These are phyloP conservation scores for Caenorhabditis remanei DNA, from an alignment of 1,140 invertebrate species.

Conservation along the genomic window DNA sequence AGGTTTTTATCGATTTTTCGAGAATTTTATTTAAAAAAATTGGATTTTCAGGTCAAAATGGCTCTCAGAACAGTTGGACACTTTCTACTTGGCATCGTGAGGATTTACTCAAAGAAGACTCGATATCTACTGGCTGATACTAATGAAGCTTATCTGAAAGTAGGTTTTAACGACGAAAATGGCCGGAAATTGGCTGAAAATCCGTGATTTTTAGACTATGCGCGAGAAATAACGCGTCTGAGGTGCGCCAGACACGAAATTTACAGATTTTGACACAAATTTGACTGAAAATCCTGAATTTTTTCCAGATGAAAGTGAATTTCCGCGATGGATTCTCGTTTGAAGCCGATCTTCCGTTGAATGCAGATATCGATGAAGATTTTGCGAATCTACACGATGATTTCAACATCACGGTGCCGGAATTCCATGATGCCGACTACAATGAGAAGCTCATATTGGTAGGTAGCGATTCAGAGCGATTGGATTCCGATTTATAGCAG, in stretches of 20 bases:
- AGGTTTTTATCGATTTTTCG: constrained; percentile 81
- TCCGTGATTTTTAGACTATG: too few species aligned
- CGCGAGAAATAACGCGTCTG: too few species aligned
- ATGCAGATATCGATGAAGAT: neutral
- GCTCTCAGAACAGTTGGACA: constrained; percentile 97
- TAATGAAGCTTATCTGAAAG: constrained; percentile 98
- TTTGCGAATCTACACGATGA: constrained; percentile 79
- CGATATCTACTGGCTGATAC: constrained; percentile 98
- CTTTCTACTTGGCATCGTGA: constrained; percentile 94
- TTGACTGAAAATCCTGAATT: constrained; percentile 82
- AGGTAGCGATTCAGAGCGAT: neutral
- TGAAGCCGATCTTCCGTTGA: constrained; percentile 28
- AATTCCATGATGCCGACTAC: constrained; percentile 85
- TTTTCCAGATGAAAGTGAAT: constrained; percentile 41
- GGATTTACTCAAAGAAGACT: constrained; percentile 98
- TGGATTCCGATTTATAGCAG: neutral
- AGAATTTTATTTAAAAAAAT: neutral
- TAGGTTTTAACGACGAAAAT: constrained; percentile 87
- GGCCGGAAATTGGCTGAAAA: too few species aligned
- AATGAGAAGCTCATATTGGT: constrained; percentile 26
- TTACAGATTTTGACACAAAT: too few species aligned
- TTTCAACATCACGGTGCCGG: constrained; percentile 95
- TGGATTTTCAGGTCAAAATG: constrained; percentile 88
- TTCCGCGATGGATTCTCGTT: constrained; percentile 24
- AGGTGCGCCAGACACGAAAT: too few species aligned